Evolutionary conservation across 2,797 vertebrate species (phyloP).

Genomic region (Tokudaia tokunoshimensis): DNA sequence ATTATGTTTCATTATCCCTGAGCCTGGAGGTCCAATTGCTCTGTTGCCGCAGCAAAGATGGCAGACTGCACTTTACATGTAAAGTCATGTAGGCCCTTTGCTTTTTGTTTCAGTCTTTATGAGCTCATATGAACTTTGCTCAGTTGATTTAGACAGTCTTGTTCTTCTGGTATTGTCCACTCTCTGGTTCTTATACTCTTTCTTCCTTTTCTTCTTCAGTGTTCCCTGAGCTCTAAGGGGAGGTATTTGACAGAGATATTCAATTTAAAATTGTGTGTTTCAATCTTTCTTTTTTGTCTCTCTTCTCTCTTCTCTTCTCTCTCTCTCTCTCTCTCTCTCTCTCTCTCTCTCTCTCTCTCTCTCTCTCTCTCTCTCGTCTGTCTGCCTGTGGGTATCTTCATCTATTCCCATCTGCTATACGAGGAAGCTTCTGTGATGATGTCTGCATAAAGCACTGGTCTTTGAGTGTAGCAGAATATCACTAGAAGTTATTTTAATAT

Average conservation of each 20-base stretch:
- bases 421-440: neutral
- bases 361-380: neutral
- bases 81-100: neutral
- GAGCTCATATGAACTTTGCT: neutral
- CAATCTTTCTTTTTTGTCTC: neutral
- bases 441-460: neutral
- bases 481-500: neutral
- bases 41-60: too few relatives aligned
- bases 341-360: neutral
- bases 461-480: neutral
- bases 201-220: neutral
- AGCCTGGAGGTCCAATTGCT: too few relatives aligned
- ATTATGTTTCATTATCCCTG: too few relatives aligned
- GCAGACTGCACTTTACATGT: too few relatives aligned
- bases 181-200: neutral
- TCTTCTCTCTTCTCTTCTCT: too few relatives aligned
- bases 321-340: too few relatives aligned
- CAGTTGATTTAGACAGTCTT: neutral
- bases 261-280: neutral
- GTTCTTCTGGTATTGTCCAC: neutral
- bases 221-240: neutral
- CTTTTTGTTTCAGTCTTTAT: neutral
- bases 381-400: neutral
- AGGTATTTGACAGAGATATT: neutral
- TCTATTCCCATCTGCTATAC: neutral